Evolutionary conservation across 2,113 vertebrate species (phyloP).

Genomic region (Procavia capensis): DNA sequence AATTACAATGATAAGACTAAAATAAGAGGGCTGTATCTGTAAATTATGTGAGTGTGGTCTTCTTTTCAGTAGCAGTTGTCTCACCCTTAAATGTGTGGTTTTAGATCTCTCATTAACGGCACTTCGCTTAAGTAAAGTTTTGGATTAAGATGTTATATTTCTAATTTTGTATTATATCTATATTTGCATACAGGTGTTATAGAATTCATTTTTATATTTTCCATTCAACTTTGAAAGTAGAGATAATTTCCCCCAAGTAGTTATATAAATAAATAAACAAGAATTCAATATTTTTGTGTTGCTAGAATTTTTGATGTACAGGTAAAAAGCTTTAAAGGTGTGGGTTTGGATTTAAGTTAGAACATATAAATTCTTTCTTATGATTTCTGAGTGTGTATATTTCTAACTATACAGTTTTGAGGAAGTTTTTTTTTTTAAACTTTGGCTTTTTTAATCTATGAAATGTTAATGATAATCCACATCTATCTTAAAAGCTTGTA

Average conservation of each 20-base stretch:
- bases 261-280: constrained; percentile 43
- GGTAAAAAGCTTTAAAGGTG: background rate
- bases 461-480: constrained; percentile 29
- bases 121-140: background rate
- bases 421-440: constrained; percentile 22
- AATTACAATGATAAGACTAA: background rate
- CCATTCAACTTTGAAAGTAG: constrained; percentile 9
- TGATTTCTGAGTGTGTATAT: background rate
- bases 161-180: background rate
- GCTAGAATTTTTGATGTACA: constrained; percentile 12
- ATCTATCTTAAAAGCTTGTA: background rate
- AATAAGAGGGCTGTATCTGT: background rate
- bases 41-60: background rate
- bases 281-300: constrained; percentile 42
- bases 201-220: constrained; percentile 47
- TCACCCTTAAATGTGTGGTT: background rate
- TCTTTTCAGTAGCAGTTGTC: background rate
- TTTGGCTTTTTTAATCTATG: constrained; percentile 16
- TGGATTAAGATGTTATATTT: constrained; percentile 29
- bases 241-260: background rate
- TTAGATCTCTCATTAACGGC: background rate
- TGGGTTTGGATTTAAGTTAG: background rate
- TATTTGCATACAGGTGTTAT: background rate
- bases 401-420: constrained; percentile 42
- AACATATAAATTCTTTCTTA: background rate